Base-by-base conservation (phyloP, 1,140 invertebrate genomes). In the Brachionus plicatilis region DNA sequence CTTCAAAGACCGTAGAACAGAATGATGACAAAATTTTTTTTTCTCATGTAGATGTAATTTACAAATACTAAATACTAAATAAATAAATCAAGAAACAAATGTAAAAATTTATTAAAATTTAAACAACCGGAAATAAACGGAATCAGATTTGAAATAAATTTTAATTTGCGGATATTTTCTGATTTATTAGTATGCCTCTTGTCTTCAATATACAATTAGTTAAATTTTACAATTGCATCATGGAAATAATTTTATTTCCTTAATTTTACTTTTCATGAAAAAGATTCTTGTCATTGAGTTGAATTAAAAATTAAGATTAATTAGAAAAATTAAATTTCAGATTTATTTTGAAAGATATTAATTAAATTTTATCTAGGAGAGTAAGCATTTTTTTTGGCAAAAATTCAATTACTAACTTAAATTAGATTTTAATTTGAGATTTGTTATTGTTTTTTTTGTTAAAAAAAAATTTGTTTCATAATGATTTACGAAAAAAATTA, bases 271-370 rank as follows among this genome's bases (percentile, higher is more conserved):
- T 72, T 45, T 20, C 7, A 43, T 72, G 33, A 43, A 60, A 60
- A 60, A 60, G 14, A 43, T 72, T 72, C 68, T 72, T 72, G 68
- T 72, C 68, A 72, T 72, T 72, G 68, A 72, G 68, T 72, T 72
- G 14, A 41, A 43, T 43, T 41, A 20, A 60, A 60, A 60, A 60
- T 60, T 60, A 60, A 27, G 17, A 60, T 60, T 60, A 60, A 60
- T 27, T 60, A 60, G 53, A 60, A 24, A 20, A 60, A 60, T 60
- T 60, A 60, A 60, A 60, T 60, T 60, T 60, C 53, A 60, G n/a
- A 27, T 60, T 60, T 37, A 53, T 53, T 53, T 53, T 53, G 33
- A 70, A 70, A 33, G 17, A 72, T n/a, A 43, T 72, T 72, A 72
- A 72, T 72, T 72, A 43, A 72, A 72, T 72, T 72, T 43, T 72